These are phyloP conservation scores for Gallinago undulata DNA, from an alignment of 2,113 vertebrate species.

Conservation along the genomic window DNA sequence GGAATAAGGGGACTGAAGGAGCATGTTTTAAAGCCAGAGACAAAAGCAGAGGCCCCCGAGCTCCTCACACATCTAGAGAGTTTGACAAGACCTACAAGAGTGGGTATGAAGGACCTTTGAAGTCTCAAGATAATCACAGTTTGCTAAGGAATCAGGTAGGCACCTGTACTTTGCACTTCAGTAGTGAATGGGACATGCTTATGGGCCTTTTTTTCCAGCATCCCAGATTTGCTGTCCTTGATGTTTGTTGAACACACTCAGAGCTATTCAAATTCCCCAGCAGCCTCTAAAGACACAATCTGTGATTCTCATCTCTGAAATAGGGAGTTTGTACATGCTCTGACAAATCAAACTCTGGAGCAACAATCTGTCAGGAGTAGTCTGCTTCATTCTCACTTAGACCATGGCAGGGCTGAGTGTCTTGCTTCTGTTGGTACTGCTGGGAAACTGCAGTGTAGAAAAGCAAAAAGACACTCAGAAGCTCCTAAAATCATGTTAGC, in stretches of 20 bases:
- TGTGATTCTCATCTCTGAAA: slow-evolving; percentile 19
- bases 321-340: not conserved
- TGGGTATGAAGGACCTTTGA: not conserved
- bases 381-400: not conserved
- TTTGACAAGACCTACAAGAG: not conserved
- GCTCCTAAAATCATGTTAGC: not conserved
- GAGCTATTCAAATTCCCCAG: not conserved
- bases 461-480: not conserved
- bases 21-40: not conserved
- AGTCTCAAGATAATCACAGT: not conserved
- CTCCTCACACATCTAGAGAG: not conserved
- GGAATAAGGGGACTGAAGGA: not conserved
- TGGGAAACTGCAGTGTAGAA: not conserved
- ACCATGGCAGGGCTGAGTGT: not conserved
- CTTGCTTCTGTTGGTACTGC: not conserved
- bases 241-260: not conserved
- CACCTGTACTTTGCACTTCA: not conserved
- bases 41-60: not conserved
- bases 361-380: not conserved
- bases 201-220: not conserved
- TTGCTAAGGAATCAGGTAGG: not conserved
- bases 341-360: slow-evolving; percentile 9
- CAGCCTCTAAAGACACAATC: not conserved
- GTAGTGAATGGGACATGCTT: not conserved
- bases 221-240: not conserved